These are phyloP conservation scores for Drosophila repleta DNA, from an alignment of 1,140 invertebrate genomes.

Conservation along the genomic window DNA sequence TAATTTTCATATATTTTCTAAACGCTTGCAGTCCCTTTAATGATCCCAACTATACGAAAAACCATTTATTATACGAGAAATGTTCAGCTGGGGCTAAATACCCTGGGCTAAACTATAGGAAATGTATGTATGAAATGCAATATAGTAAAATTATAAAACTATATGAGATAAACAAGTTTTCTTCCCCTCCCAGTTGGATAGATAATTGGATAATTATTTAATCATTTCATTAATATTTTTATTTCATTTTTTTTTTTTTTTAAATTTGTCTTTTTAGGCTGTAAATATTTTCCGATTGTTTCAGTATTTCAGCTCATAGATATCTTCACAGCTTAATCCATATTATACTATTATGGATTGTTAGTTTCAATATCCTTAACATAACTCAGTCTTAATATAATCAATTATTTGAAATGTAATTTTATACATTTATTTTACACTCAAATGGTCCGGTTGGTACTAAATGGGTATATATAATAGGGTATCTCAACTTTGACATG, in stretches of 20 bases:
- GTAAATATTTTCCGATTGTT: neutral
- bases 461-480: no score
- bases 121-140: neutral
- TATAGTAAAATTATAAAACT: no score
- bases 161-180: no score
- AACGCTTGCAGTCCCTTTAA: conserved; percentile 33
- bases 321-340: no score
- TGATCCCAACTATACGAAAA: conserved; percentile 42
- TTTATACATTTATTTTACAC: neutral
- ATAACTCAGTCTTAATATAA: no score
- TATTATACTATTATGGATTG: no score
- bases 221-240: neutral
- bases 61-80: conserved; percentile 44
- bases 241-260: neutral
- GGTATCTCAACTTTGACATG: no score
- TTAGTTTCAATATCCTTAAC: no score
- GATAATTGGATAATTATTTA: no score
- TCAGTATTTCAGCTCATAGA: no score
- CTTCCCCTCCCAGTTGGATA: no score
- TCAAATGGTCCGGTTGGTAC: no score
- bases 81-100: neutral
- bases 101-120: neutral
- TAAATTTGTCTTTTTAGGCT: conserved; percentile 30
- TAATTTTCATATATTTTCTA: conserved; percentile 50
- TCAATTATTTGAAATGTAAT: neutral